Conservation (phyloP, 1,140 invertebrate genomes). For the Caenorhabditis briggsae region DNA sequence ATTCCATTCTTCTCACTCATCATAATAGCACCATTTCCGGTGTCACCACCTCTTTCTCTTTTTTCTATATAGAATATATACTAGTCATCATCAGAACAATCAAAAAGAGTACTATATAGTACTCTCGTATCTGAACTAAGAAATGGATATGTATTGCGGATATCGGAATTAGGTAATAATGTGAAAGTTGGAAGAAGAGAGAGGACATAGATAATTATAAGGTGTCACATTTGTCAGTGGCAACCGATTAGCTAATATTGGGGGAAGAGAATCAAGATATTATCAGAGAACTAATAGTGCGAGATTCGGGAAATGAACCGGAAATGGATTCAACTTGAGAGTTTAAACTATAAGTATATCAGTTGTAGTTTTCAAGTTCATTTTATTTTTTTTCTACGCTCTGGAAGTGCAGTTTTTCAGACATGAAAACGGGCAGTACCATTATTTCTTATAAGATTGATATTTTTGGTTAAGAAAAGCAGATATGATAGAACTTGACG, state of each 20-base stretch:
- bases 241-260: constrained; percentile 21
- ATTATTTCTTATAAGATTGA: too few species aligned
- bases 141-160: constrained; percentile 11
- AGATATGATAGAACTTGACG: too few species aligned
- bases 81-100: constrained; percentile 10
- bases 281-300: background rate
- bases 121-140: background rate
- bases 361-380: too few species aligned
- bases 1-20: constrained; percentile 19
- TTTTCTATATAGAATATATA: too few species aligned
- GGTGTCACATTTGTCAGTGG: constrained; percentile 1
- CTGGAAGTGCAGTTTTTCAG: too few species aligned
- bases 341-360: too few species aligned
- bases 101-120: background rate
- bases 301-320: background rate
- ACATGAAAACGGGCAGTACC: too few species aligned
- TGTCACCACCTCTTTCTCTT: constrained; percentile 4
- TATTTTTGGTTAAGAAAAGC: too few species aligned
- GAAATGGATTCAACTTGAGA: too few species aligned
- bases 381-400: too few species aligned
- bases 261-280: background rate
- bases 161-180: constrained; percentile 24
- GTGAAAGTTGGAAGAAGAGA: background rate
- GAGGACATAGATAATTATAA: constrained; percentile 14
- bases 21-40: constrained; percentile 43